Evolutionary conservation across 2,888 invertebrate genomes (phyloP), one percentile per base, ranked within the genome.

Genomic region (Anoplius nigerrimus): DNA sequence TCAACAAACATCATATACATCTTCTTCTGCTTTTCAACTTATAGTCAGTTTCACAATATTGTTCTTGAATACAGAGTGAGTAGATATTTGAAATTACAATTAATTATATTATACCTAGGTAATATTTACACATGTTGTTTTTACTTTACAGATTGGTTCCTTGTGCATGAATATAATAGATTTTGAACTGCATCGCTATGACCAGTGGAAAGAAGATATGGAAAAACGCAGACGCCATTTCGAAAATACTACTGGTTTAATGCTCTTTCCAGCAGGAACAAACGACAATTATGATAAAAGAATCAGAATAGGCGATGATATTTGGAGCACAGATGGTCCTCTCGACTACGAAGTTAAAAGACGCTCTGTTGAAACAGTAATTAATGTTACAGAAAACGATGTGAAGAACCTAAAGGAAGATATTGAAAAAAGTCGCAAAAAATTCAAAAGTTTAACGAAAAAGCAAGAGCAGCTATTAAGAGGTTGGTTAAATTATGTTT

Each of bases 11-110:
- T 99, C 86, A 95, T 98, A 75, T 97, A 97, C 88, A 96, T 97
- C 83, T 99, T 99, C 90, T 97, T 98, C 89, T 98, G 98, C 88
- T 98, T 99, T 88, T 98, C 99, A 13, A 95, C 96, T 48, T 99
- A 98, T 87, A 94, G 95, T 82, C 95, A 96, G 85, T 99, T 99
- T 90, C 99, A 99, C 89, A 93, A 95, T 58, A 94, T 98, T 51
- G 95, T 99, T 74, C 93, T 97, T 59, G 97, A 98, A 88, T 98
- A 98, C 88, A 98, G 99, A 92, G 95, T 95, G 86, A 87, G 88
- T 79, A 18, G 5, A 16, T 13, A 48, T 48, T 48, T 16, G 2
- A n/a, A 16, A 2, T 48, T 48, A 51, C 42, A 16, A 53, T 53
- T 51, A 20, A 61, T 42, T 53, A 20, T 18, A 51, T 16, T 51